Evolutionary conservation across 2,888 invertebrate species (phyloP), one percentile per base, ranked within the genome.

Genomic region (Drepana falcataria): DNA sequence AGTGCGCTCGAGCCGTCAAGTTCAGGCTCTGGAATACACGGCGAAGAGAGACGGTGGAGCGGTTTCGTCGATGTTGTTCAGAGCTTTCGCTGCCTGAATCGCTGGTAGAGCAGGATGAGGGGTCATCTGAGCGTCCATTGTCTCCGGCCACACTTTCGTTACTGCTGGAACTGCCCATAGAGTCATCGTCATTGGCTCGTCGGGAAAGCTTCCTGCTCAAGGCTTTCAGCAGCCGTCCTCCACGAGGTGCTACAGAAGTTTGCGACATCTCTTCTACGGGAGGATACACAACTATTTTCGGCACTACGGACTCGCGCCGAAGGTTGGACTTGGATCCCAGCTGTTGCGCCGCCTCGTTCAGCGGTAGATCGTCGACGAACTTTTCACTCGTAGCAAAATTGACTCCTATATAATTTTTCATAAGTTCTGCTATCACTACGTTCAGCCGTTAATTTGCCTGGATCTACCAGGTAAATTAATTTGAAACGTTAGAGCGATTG

Each of bases 11-110:
- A 21, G 92, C 89, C 9, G 93, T 91, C 48, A 95, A 85, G 66
- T 92, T 94, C 52, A 96, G 84, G 67, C 92, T 94, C 77, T 95
- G 93, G 75, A 96, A 95, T 49, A 95, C 94, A 58, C 93, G 93
- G n/a, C 94, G 92, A 55, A 95, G 86, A 48, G 94, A 95, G 40
- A 94, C 94, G 1, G 93, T 92, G 2, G 93, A 93, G 57, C 93
- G 91, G 59, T 85, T 81, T 7, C 87, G 83, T 54, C 83, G 86
- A 4, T 80, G 81, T 52, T 87, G 91, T 49, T 92, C 92, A 33
- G 93, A 93, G 59, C 92, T 91, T 52, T 93, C 94, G 73, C 94
- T 94, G 60, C 93, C 93, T 35, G 94, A 92, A 59, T 94, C 94
- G 74, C 94, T 94, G 37, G 87, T 85, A 1, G 93, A 92, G 59